Evolutionary conservation across 2,797 vertebrate species (phyloP).

Genomic region (Pampus argenteus): DNA sequence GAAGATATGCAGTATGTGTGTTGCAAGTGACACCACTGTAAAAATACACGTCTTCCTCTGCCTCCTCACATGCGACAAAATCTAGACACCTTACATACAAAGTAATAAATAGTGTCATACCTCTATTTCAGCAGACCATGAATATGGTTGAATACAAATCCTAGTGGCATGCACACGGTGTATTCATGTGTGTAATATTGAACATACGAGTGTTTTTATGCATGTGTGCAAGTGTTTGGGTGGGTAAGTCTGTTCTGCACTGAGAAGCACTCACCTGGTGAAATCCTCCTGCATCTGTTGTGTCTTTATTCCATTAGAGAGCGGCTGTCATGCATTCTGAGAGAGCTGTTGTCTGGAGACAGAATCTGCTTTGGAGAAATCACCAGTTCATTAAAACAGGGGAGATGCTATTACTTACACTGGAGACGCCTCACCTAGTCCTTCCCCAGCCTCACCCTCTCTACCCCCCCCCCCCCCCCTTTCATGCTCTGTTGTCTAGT

Average conservation of each 20-base stretch:
- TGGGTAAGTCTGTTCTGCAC: slow-evolving; percentile 16
- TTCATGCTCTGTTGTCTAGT: slow-evolving; percentile 15
- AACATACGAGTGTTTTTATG: neutral
- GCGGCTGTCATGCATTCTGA: slow-evolving; percentile 43
- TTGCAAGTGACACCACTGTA: slow-evolving; percentile 22
- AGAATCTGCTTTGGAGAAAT: slow-evolving; percentile 21
- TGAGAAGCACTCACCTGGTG: slow-evolving; percentile 49
- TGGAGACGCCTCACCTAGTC: slow-evolving; percentile 15
- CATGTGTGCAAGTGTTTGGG: slow-evolving; percentile 10
- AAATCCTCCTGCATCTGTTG: slow-evolving; percentile 53
- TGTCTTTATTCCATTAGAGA: slow-evolving; percentile 55
- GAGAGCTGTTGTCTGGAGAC: slow-evolving; percentile 7
- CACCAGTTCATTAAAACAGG: slow-evolving; percentile 16
- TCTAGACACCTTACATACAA: slow-evolving; percentile 12
- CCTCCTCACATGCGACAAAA: slow-evolving; percentile 3
- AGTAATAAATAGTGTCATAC: slow-evolving; percentile 15
- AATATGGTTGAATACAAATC: slow-evolving; percentile 9
- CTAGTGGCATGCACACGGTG: neutral
- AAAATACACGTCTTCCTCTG: slow-evolving; percentile 20
- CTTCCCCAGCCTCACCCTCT: neutral
- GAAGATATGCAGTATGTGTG: slow-evolving; percentile 27
- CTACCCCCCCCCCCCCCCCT: neutral
- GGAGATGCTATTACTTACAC: slow-evolving; percentile 19
- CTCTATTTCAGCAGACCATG: slow-evolving; percentile 23
- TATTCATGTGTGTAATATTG: neutral